phyloP scores from a whole-genome alignment of 2,797 vertebrate species.

The Acanthiza pusilla region DNA sequence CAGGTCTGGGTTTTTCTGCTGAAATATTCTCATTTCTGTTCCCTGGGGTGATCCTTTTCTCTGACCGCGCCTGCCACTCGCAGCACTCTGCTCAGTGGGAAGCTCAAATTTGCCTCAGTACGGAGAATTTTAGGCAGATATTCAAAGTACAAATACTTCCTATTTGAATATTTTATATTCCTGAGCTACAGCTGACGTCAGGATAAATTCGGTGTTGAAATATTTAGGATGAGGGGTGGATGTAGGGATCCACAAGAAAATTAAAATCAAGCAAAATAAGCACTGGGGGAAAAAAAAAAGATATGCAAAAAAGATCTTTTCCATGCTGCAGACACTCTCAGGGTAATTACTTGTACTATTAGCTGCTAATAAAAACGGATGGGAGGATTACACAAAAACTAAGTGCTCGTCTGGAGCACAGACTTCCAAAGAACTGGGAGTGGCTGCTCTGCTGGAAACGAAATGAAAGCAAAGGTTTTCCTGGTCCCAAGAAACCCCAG shows the following conservation, averaged over 20 bases:
- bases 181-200: neutral
- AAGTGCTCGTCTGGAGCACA: neutral
- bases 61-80: neutral
- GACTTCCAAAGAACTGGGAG: neutral
- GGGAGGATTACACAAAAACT: neutral
- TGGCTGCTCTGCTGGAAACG: neutral
- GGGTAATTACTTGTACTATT: neutral
- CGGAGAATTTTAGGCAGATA: neutral
- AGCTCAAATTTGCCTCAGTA: neutral
- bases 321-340: neutral
- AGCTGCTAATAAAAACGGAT: neutral
- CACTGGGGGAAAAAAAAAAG: neutral
- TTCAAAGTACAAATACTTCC: neutral
- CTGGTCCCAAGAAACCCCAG: neutral
- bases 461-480: neutral
- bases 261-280: neutral
- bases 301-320: neutral
- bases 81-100: neutral
- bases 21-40: neutral
- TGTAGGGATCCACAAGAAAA: neutral
- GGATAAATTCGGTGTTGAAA: neutral
- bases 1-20: constrained; percentile 58
- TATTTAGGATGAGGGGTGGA: neutral
- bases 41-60: neutral
- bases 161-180: neutral